These are phyloP conservation scores for Microcebus jonahi DNA, from an alignment of 2,113 vertebrate genomes.

Conservation along the genomic window DNA sequence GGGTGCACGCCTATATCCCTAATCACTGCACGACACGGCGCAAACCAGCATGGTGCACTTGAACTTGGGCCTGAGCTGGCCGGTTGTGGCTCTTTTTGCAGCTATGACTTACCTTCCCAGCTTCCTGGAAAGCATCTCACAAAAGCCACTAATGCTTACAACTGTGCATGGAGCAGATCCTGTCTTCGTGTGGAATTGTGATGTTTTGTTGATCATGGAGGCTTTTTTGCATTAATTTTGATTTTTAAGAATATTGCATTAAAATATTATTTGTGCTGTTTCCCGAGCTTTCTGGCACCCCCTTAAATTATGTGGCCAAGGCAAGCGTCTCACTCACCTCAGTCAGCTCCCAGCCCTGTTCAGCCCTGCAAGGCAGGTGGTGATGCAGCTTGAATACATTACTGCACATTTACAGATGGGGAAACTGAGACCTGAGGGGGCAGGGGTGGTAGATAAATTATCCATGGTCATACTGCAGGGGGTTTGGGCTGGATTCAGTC, in stretches of 20 bases:
- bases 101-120: not conserved
- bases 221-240: not conserved
- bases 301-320: not conserved
- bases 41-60: not conserved
- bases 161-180: not conserved
- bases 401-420: not conserved
- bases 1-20: rapidly evolving
- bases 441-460: no score
- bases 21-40: no score
- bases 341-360: no score
- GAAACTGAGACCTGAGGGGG: not conserved
- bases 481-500: not conserved
- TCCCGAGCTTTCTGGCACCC: not conserved
- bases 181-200: not conserved
- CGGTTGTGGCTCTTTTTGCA: rapidly evolving
- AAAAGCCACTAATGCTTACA: not conserved
- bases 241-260: not conserved
- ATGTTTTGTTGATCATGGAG: not conserved
- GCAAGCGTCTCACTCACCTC: not conserved
- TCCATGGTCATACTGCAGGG: not conserved
- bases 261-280: not conserved
- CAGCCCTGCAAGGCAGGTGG: not conserved
- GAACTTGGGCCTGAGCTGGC: not conserved
- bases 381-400: not conserved
- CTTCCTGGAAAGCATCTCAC: not conserved